Evolutionary conservation across 1,140 invertebrate species (phyloP).

Genomic region (Hypsibius dujardini): DNA sequence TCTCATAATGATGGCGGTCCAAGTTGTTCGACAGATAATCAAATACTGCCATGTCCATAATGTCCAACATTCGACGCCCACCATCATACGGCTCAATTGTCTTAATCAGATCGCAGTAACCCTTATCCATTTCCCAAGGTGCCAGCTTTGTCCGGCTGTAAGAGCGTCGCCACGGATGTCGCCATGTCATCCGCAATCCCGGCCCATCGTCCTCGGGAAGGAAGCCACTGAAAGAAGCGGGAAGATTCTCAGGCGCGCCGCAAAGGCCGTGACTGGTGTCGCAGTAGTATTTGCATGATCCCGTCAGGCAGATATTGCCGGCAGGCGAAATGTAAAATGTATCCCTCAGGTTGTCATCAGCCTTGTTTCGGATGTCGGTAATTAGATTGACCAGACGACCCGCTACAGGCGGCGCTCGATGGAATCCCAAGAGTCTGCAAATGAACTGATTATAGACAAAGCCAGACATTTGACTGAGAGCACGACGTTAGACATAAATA

Average conservation of each 20-base stretch:
- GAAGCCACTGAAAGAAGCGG: constrained; percentile 89
- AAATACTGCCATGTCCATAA: constrained; percentile 52
- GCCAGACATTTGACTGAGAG: no score
- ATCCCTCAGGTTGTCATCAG: constrained; percentile 48
- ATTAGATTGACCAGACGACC: constrained; percentile 31
- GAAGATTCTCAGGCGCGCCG: constrained; percentile 77
- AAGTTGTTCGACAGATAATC: constrained; percentile 31
- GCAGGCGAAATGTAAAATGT: constrained; percentile 76
- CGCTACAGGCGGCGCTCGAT: constrained; percentile 31
- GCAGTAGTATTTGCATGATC: constrained; percentile 93
- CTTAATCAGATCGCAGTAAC: constrained; percentile 75
- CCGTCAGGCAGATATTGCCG: constrained; percentile 75
- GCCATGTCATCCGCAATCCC: constrained; percentile 71
- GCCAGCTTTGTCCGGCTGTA: constrained; percentile 82
- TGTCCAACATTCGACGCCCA: constrained; percentile 67
- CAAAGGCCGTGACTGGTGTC: constrained; percentile 94
- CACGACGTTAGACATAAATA: no score
- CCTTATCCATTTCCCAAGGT: constrained; percentile 79
- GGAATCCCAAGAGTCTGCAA: constrained; percentile 31
- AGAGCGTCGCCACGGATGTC: constrained; percentile 83
- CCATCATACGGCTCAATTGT: constrained; percentile 73
- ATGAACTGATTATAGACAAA: no score
- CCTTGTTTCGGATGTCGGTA: constrained; percentile 51
- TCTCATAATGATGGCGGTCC: constrained; percentile 31
- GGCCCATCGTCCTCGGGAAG: constrained; percentile 50